Percentiles rank a stretch among this genome's conserved stretches.
These are phyloP conservation scores for Tetraneura akinire DNA, from an alignment of 1,140 invertebrate genomes.

Conservation along the genomic window DNA sequence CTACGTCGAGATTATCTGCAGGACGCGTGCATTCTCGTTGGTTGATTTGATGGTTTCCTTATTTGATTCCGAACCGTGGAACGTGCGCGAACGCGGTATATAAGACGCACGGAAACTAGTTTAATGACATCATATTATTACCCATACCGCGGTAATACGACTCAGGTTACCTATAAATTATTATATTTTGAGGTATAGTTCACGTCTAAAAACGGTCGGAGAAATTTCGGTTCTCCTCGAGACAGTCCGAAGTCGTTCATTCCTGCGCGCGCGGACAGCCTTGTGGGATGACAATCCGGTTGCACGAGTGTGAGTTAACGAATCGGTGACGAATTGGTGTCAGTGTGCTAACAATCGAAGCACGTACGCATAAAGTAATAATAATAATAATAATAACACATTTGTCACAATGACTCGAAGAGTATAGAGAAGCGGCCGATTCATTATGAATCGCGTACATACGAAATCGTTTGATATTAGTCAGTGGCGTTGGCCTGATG, in stretches of 20 bases:
- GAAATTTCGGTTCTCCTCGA: neutral
- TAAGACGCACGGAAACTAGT: neutral
- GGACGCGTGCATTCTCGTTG: too few species aligned
- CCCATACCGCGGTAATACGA: neutral
- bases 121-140: neutral
- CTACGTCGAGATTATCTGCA: too few species aligned
- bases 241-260: neutral
- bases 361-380: conserved; percentile 4
- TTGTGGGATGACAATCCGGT: conserved; percentile 9
- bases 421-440: too few species aligned
- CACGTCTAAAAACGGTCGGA: neutral
- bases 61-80: too few species aligned
- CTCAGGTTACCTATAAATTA: neutral
- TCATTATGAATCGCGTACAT: conserved; percentile 30
- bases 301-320: conserved; percentile 12
- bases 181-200: neutral
- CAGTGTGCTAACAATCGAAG: conserved; percentile 58
- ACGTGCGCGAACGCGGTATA: neutral
- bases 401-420: conserved; percentile 43
- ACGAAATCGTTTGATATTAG: conserved; percentile 23
- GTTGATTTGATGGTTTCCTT: too few species aligned
- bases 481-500: too few species aligned
- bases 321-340: conserved; percentile 69
- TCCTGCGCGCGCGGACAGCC: neutral
- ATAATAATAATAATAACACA: conserved; percentile 1